Conservation (phyloP, 2,888 invertebrate genomes). For the Colostygia pectinataria region DNA sequence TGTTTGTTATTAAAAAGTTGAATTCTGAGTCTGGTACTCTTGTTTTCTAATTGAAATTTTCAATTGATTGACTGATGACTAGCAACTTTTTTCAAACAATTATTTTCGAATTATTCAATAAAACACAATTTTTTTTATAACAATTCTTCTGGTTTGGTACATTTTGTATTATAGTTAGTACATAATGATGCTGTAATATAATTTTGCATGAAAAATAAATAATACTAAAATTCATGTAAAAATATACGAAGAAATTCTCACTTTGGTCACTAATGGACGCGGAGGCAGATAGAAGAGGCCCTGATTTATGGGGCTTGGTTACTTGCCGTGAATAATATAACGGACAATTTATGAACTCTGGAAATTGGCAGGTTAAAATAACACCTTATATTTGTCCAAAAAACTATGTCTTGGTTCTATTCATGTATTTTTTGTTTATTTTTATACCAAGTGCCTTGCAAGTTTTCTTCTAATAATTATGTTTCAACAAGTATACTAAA, state of each 20-base stretch:
- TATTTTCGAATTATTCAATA: too few relatives aligned
- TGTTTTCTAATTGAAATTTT: too few relatives aligned
- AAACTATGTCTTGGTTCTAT: neutral
- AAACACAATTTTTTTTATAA: too few relatives aligned
- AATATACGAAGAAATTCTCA: slow-evolving; percentile 24
- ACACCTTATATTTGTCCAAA: neutral
- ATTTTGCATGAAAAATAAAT: neutral
- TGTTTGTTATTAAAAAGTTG: too few relatives aligned
- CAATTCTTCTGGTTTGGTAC: too few relatives aligned
- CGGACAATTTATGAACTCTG: slow-evolving; percentile 59
- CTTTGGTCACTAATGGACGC: slow-evolving; percentile 66
- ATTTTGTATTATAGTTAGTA: neutral
- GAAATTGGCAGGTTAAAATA: slow-evolving; percentile 31
- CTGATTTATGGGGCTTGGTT: slow-evolving; percentile 70
- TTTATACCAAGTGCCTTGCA: too few relatives aligned
- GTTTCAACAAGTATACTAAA: too few relatives aligned
- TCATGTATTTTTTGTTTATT: neutral
- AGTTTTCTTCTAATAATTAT: too few relatives aligned
- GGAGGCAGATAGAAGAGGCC: slow-evolving; percentile 60
- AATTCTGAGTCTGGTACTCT: too few relatives aligned
- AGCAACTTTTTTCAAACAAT: too few relatives aligned
- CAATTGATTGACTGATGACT: too few relatives aligned
- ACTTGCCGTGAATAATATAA: slow-evolving; percentile 76
- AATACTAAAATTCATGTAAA: slow-evolving; percentile 23
- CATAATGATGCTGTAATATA: neutral